phyloP scores from a whole-genome alignment of 2,888 invertebrate genomes.

The Mayetiola destructor region DNA sequence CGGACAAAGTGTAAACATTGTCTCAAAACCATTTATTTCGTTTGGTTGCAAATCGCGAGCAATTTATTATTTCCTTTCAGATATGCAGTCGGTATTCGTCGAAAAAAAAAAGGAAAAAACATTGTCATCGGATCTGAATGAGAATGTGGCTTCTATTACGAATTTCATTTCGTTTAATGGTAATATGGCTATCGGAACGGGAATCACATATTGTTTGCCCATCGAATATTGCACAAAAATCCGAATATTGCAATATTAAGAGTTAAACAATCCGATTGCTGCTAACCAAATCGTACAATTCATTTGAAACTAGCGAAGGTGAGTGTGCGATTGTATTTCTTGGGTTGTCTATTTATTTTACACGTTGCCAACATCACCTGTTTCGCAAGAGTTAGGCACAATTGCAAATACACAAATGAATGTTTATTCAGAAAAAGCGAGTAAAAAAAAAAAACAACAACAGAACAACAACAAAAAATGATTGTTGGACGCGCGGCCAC shows the following conservation, averaged over 20 bases:
- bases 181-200: neutral
- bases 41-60: neutral
- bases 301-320: neutral
- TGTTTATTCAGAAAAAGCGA: neutral
- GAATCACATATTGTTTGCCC: slow-evolving; percentile 1
- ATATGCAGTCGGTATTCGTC: too few species aligned
- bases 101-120: neutral
- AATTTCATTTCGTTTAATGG: neutral
- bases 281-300: neutral
- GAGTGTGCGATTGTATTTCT: neutral
- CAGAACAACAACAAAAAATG: too few species aligned
- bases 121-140: neutral
- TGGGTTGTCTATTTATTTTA: neutral
- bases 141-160: neutral
- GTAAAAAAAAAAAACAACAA: neutral
- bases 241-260: neutral
- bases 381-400: slow-evolving; percentile 1
- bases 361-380: slow-evolving; percentile 11
- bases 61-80: slow-evolving; percentile 9
- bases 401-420: neutral
- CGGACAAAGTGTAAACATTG: too few species aligned
- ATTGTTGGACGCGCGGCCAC: too few species aligned
- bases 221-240: slow-evolving; percentile 7
- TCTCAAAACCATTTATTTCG: neutral
- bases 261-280: neutral